Evolutionary conservation across 37 sponge, comb jelly and placozoan species (phyloP).

Genomic region (Beroe forskalii): DNA sequence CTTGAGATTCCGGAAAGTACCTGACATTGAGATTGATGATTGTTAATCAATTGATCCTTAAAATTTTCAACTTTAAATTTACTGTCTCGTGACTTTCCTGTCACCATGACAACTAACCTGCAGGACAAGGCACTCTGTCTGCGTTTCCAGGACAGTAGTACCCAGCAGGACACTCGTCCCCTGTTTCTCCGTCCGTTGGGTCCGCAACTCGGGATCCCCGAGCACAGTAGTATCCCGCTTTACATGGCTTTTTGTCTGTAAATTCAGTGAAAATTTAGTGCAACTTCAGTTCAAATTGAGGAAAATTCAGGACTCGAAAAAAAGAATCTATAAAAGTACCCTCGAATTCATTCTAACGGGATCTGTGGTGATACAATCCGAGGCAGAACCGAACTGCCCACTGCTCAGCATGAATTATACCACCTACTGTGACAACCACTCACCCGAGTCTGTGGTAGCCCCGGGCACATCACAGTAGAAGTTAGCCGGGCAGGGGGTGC

Average conservation of each 20-base stretch:
- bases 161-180: conserved; percentile 64
- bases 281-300: too few species aligned
- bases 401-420: too few species aligned
- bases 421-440: too few species aligned
- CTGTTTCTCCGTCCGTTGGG: conserved; percentile 60
- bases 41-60: too few species aligned
- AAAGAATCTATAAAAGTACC: too few species aligned
- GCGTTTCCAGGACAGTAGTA: conserved; percentile 66
- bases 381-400: too few species aligned
- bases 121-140: conserved; percentile 41
- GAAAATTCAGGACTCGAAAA: too few species aligned
- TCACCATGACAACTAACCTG: conserved; percentile 46
- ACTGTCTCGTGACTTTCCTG: neutral
- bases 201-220: neutral
- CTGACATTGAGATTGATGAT: too few species aligned
- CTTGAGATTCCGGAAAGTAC: neutral
- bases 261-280: neutral
- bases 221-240: conserved; percentile 57
- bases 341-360: too few species aligned
- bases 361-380: too few species aligned
- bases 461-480: conserved; percentile 64
- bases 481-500: conserved; percentile 63
- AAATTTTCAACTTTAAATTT: too few species aligned
- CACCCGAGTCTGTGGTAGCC: conserved; percentile 46
- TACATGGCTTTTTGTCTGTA: conserved; percentile 51